Evolutionary conservation across 2,888 invertebrate genomes (phyloP).

Genomic region (Maniola hyperantus): DNA sequence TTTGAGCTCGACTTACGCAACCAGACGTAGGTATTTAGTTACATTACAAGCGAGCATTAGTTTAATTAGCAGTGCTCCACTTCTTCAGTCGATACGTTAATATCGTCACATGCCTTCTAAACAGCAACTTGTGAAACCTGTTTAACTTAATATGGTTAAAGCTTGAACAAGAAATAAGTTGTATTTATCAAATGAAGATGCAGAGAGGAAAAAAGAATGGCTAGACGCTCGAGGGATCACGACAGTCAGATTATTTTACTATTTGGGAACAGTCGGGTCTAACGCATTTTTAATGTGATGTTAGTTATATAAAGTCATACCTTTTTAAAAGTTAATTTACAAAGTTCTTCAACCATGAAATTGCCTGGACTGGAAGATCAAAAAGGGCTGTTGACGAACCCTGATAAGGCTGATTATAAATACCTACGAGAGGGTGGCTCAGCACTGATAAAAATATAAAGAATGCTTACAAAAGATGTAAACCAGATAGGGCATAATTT

Average conservation of each 20-base stretch:
- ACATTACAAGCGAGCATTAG: conserved; percentile 38
- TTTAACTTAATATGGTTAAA: conserved; percentile 15
- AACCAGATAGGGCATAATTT: conserved; percentile 11
- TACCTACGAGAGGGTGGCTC: background rate
- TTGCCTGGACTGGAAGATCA: background rate
- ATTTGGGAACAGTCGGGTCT: background rate
- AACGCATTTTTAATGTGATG: background rate
- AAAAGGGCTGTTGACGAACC: conserved; percentile 1
- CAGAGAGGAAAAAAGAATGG: background rate
- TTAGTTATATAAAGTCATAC: background rate
- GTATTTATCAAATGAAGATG: background rate
- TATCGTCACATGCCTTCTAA: conserved; percentile 63
- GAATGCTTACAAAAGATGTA: conserved; percentile 1
- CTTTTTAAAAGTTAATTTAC: background rate
- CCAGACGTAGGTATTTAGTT: conserved; percentile 22
- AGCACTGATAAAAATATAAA: conserved; percentile 2
- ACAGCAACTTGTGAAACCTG: conserved; percentile 40
- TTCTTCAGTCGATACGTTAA: conserved; percentile 51
- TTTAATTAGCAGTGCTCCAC: conserved; percentile 40
- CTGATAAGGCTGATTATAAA: conserved; percentile 2
- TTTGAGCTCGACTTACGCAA: too few relatives aligned
- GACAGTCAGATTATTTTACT: background rate
- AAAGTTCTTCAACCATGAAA: background rate
- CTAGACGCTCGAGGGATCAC: background rate
- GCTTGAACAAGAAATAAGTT: background rate